A percentile compares a stretch with the other conserved stretches of the same genome.
phyloP scores from a whole-genome alignment of 2,888 invertebrate genomes.

The Mechanitis mazaeus region DNA sequence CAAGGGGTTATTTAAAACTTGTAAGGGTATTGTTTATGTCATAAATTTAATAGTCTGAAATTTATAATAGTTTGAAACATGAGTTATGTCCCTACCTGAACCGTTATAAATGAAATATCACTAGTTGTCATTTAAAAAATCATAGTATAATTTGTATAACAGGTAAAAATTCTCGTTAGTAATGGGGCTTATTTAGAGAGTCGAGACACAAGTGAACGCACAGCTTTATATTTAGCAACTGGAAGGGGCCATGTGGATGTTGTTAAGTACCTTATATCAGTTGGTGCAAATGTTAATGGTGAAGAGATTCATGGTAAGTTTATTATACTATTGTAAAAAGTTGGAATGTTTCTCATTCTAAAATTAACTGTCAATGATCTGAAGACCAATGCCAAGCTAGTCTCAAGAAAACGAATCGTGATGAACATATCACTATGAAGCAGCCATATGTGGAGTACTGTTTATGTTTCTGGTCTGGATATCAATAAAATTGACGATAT shows the following conservation, averaged over 20 bases:
- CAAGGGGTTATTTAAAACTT: slow-evolving; percentile 72
- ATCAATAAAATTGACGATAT: too few species aligned
- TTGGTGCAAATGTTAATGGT: slow-evolving; percentile 79
- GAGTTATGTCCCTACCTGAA: too few species aligned
- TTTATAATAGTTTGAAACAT: too few species aligned
- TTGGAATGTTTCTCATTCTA: not conserved
- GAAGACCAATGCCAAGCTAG: too few species aligned
- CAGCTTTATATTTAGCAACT: slow-evolving; percentile 68
- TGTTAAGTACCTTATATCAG: slow-evolving; percentile 72
- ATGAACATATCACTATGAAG: too few species aligned
- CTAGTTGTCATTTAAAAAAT: not conserved
- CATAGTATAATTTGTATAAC: slow-evolving; percentile 7
- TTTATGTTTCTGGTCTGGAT: too few species aligned
- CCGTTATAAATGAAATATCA: too few species aligned
- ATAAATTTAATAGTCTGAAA: too few species aligned
- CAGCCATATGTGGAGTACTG: too few species aligned
- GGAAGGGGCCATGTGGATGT: slow-evolving; percentile 60
- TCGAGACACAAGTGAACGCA: slow-evolving; percentile 77
- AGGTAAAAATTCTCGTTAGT: slow-evolving; percentile 73
- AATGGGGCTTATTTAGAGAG: slow-evolving; percentile 77
- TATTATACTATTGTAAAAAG: not conserved
- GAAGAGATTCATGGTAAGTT: slow-evolving; percentile 80
- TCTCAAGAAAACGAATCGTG: too few species aligned
- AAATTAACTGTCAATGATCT: too few species aligned
- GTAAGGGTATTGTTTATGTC: slow-evolving; percentile 39